phyloP scores from a whole-genome alignment of 2,113 vertebrate genomes.

The Microcebus griseorufus region DNA sequence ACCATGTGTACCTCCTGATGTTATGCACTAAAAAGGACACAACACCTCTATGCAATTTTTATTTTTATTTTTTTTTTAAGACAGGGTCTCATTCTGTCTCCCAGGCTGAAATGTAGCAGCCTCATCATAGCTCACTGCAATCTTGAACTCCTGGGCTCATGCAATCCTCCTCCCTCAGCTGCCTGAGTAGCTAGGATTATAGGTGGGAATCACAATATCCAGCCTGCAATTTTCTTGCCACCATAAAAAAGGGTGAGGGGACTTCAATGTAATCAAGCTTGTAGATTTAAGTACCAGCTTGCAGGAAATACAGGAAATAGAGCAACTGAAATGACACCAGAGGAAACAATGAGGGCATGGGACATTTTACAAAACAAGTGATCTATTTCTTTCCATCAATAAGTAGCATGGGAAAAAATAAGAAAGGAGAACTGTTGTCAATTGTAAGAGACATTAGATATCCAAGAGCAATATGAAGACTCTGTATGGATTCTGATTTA shows the following conservation, averaged over 20 bases:
- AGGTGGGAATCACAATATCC: too few relatives aligned
- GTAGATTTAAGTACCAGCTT: background rate
- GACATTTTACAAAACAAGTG: background rate
- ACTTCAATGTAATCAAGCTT: background rate
- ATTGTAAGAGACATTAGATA: constrained; percentile 9
- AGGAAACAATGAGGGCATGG: background rate
- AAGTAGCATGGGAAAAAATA: background rate
- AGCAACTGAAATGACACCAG: background rate
- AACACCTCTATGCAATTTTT: background rate
- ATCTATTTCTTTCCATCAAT: constrained; percentile 27
- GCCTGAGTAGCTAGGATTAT: too few relatives aligned
- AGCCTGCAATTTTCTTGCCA: background rate
- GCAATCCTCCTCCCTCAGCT: too few relatives aligned
- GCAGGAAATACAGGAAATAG: constrained; percentile 34
- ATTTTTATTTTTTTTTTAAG: too few relatives aligned
- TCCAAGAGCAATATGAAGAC: background rate
- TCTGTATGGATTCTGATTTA: background rate
- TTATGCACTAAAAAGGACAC: background rate
- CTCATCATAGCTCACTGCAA: too few relatives aligned
- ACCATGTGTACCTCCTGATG: background rate
- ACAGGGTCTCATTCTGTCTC: too few relatives aligned
- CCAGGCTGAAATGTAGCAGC: too few relatives aligned
- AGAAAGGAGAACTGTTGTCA: background rate
- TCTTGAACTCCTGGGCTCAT: too few relatives aligned
- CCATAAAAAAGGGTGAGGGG: background rate